These are phyloP conservation scores for Sebastes iracundus DNA, from an alignment of 2,797 vertebrate species.

Conservation along the genomic window DNA sequence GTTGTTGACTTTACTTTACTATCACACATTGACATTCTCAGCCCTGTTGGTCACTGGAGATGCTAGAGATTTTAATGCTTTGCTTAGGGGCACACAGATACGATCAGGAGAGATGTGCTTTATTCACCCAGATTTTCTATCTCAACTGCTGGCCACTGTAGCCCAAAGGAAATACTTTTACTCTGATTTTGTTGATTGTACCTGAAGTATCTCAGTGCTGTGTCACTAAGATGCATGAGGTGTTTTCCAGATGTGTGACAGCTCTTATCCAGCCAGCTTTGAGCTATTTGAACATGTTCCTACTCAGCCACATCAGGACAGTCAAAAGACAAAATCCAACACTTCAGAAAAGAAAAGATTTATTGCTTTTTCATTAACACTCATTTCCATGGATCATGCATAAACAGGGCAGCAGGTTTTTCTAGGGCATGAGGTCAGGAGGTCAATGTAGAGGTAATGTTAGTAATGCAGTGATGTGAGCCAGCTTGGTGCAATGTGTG, in stretches of 20 bases:
- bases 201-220: neutral
- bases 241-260: neutral
- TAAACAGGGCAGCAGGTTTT: neutral
- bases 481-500: neutral
- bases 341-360: neutral
- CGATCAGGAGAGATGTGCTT: neutral
- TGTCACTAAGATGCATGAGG: neutral
- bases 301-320: neutral
- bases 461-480: neutral
- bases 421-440: neutral
- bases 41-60: neutral
- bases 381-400: neutral
- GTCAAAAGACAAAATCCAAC: neutral
- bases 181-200: neutral
- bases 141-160: neutral
- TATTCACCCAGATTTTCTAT: too few species aligned
- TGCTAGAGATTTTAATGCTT: neutral
- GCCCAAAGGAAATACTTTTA: neutral
- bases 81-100: neutral
- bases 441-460: neutral
- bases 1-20: too few species aligned
- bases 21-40: neutral
- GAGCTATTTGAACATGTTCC: neutral
- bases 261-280: neutral
- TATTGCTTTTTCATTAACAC: neutral